Percentiles rank a stretch among this genome's conserved stretches.
Conservation (phyloP, 1,140 invertebrate species). For the Mya arenaria region DNA sequence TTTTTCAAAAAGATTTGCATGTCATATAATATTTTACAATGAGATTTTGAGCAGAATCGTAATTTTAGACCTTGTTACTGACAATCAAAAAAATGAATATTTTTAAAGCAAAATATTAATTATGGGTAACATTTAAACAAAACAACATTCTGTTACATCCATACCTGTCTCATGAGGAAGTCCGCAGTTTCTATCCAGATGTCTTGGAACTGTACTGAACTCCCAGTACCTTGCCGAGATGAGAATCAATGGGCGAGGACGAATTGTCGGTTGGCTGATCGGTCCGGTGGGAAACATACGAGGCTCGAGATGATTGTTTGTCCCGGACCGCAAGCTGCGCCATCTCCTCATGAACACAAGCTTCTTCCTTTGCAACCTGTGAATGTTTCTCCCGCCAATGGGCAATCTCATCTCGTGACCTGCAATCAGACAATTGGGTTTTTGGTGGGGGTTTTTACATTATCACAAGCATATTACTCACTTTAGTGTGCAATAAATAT, state of each 20-base stretch:
- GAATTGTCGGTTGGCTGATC: background rate
- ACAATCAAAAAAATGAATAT: too few relatives aligned
- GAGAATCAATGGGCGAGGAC: slow-evolving; percentile 58
- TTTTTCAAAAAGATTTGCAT: too few relatives aligned
- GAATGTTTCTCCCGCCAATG: slow-evolving; percentile 78
- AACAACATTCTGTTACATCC: too few relatives aligned
- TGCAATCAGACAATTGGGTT: too few relatives aligned
- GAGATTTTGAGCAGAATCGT: too few relatives aligned
- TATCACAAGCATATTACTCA: too few relatives aligned
- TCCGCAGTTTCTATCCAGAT: slow-evolving; percentile 78
- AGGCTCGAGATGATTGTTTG: background rate
- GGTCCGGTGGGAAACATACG: background rate
- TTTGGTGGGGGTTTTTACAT: too few relatives aligned
- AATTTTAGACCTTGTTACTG: too few relatives aligned
- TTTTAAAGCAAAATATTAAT: too few relatives aligned
- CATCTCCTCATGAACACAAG: slow-evolving; percentile 72
- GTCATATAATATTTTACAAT: too few relatives aligned
- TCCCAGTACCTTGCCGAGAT: slow-evolving; percentile 75
- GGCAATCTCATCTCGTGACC: slow-evolving; percentile 74
- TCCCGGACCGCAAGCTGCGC: slow-evolving; percentile 56
- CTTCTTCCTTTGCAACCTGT: slow-evolving; percentile 77
- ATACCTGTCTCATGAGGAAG: slow-evolving; percentile 75
- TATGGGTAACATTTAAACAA: too few relatives aligned
- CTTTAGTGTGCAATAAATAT: too few relatives aligned
- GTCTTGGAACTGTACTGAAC: slow-evolving; percentile 68